These are phyloP conservation scores for Pelodiscus sinensis DNA, from an alignment of 2,113 vertebrate genomes.

Conservation along the genomic window DNA sequence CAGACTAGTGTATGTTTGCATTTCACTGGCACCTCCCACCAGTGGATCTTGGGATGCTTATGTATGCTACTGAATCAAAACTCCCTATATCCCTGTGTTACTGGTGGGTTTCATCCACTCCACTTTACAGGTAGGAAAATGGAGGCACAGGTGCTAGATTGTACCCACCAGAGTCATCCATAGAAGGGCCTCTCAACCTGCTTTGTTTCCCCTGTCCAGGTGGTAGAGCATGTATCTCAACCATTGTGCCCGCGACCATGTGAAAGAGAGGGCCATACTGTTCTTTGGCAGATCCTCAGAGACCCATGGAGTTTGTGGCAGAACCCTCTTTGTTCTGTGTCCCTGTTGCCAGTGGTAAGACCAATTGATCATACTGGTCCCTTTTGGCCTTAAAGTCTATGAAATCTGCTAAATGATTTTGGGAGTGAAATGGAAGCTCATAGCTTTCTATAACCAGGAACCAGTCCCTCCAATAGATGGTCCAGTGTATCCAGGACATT, in stretches of 20 bases:
- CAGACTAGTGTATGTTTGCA: neutral
- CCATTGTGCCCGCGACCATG: fast-evolving
- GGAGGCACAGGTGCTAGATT: neutral
- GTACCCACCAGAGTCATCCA: neutral
- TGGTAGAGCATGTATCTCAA: neutral
- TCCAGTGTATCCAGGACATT: neutral
- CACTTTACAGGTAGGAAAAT: neutral
- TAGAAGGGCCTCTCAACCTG: neutral
- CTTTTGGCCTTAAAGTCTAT: neutral
- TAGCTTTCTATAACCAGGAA: neutral
- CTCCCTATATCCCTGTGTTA: neutral
- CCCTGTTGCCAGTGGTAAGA: no score
- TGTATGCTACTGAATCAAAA: neutral
- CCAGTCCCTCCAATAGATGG: neutral
- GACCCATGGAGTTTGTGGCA: constrained; percentile 61
- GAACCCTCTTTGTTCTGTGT: constrained; percentile 2
- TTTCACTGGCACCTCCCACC: neutral
- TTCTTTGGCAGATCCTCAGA: neutral
- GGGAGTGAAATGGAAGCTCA: neutral
- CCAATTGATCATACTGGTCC: neutral
- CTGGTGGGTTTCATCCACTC: fast-evolving
- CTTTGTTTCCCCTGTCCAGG: neutral
- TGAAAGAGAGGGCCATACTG: neutral
- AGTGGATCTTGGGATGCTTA: neutral
- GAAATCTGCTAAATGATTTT: fast-evolving